Conservation (phyloP, 1,140 invertebrate genomes). For the Polypedilum vanderplanki region DNA sequence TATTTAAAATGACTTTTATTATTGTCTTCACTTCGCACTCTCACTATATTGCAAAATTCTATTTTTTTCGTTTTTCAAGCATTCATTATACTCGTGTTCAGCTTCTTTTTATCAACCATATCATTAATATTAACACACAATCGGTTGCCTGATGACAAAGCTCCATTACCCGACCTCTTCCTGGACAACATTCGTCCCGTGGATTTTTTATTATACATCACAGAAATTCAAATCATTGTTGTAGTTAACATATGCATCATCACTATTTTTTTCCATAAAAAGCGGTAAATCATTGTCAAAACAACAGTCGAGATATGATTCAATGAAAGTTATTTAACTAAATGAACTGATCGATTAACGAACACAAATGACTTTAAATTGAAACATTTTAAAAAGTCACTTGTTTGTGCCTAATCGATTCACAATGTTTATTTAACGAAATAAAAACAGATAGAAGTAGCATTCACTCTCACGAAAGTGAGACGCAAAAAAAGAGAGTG, state of each 20-base stretch:
- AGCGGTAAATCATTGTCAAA: conserved; percentile 52
- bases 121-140: conserved; percentile 80
- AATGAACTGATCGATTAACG: too few species aligned
- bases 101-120: conserved; percentile 55
- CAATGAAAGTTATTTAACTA: too few species aligned
- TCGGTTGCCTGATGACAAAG: conserved; percentile 65
- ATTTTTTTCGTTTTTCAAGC: conserved; percentile 45
- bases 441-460: too few species aligned
- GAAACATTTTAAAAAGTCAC: too few species aligned
- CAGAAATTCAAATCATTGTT: conserved; percentile 79
- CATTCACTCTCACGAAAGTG: too few species aligned
- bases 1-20: neutral
- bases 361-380: too few species aligned
- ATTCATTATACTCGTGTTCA: conserved; percentile 53
- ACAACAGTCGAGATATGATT: too few species aligned
- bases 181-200: conserved; percentile 64
- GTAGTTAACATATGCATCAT: conserved; percentile 64
- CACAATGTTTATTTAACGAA: too few species aligned
- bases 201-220: conserved; percentile 74
- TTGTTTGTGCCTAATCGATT: too few species aligned
- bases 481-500: too few species aligned
- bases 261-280: conserved; percentile 73
- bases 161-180: conserved; percentile 71
- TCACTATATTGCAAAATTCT: neutral
- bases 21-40: neutral